Evolutionary conservation across 2,113 vertebrate species (phyloP), one percentile per base, ranked within the genome.

Genomic region (Apodemus speciosus): DNA sequence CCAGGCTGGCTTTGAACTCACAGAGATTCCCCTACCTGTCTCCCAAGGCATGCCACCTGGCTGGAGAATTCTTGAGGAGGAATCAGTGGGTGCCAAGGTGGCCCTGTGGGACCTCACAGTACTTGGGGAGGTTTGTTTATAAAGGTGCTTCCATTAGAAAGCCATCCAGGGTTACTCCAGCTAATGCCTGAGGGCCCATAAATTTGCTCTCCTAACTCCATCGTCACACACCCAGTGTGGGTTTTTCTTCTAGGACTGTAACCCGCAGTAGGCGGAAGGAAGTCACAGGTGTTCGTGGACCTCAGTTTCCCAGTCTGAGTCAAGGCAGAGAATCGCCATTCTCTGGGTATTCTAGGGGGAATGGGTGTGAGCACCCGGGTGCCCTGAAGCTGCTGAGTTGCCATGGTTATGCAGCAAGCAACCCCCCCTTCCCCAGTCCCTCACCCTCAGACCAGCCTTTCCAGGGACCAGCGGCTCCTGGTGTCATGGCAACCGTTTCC

Each of bases 401-500:
- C 93, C 92, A 93, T 91, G 92, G 97, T 85, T 43, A 95, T 76
- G 0, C 0, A 66, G 88, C 58, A 92, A 92, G 97, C 93, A 4
- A 68, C n/a, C 8, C 9, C 9, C 3, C 46, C 51, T 25, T 38
- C 21, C 35, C 35, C 89, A 92, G 75, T 79, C 94, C 91, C 90
- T 94, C 84, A 84, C 89, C 91, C 92, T 88, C 38, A 2, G 79
- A 89, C 91, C 84, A 56, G 94, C 79, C 95, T 90, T 95, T 94
- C 92, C 68, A 88, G 91, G 91, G 91, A 95, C 92, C 40, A 64
- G 1, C 15, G 23, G 85, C 80, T 88, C 66, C 68, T 16, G 87
- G 89, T 77, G 91, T 75, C 96, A 97, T 97, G 92, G 95, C 87
- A 95, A 97, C 94, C 0, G 95, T 95, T 94, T 93, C 77, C 96